Evolutionary conservation across 2,888 invertebrate genomes (phyloP), one percentile per base, ranked within the genome.

Genomic region (Gerosis bhagava): DNA sequence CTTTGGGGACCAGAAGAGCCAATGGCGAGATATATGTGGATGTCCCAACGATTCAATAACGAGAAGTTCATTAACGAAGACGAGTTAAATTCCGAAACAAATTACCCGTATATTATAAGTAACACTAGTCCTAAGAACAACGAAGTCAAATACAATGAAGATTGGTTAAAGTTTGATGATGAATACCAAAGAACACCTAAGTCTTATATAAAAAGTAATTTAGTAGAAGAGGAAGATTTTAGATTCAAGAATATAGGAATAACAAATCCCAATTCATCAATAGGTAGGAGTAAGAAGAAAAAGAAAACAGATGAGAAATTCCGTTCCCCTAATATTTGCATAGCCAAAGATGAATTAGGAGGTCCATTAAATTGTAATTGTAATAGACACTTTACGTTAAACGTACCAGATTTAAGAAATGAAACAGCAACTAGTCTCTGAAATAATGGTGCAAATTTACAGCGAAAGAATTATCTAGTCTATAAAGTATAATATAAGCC

Each of bases 1-100:
- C 67, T 83, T 8, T 88, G 88, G 88, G 88, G 88, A 7, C 88
- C 88, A 13, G 86, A 87, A 57, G 88, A 88, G 55, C 88, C 87
- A 1, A 73, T 84, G 69, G 75, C 82, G 0, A 64, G 88, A 58
- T 88, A 87, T 60, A 69, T 84, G 5, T 87, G 88, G 88, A 88
- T 88, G 87, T 83, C 86, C 10, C 82, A 83, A 63, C 67, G 83
- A 54, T 80, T 73, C 44, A 56, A 71, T 31, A 76, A 74, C 59
- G 83, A 82, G 57, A 67, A 67, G 5, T 54, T 70, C 2, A 80
- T 73, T 62, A 70, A 73, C 5, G 75, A 74, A 52, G 73, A 69
- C 54, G 74, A 77, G 19, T 60, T 66, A 1, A 70, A 60, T 28
- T 73, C 77, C 7, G 83, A 80, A 50, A 70, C 66, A 3, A 77